Evolutionary conservation across 2,113 vertebrate genomes (phyloP).

Genomic region (Elachura formosa): DNA sequence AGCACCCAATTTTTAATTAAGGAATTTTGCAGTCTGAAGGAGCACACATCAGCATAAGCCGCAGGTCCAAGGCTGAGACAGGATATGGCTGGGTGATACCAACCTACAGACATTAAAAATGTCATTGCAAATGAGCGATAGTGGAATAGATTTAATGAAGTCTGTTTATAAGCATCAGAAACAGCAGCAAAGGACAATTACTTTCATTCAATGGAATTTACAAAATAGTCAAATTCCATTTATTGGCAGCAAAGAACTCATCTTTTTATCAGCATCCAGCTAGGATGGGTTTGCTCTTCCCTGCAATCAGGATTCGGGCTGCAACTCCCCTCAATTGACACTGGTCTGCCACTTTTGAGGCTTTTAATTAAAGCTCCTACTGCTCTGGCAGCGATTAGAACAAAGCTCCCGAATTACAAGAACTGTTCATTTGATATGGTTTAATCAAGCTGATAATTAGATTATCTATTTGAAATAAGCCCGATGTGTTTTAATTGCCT

Average conservation of each 20-base stretch:
- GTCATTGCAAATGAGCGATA: background rate
- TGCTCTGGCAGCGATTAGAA: conserved; percentile 28
- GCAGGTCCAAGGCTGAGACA: background rate
- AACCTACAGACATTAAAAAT: background rate
- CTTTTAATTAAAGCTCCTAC: conserved; percentile 32
- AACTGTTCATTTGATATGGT: conserved; percentile 37
- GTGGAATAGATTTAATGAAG: background rate
- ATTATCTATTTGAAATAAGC: conserved; percentile 63
- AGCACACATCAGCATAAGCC: background rate
- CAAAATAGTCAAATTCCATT: background rate
- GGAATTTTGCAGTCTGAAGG: background rate
- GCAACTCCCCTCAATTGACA: background rate
- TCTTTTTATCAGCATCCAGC: background rate
- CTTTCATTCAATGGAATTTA: background rate
- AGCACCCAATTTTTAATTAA: background rate
- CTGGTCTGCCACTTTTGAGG: background rate
- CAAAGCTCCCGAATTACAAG: conserved; percentile 17
- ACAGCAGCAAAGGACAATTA: background rate
- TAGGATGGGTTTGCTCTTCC: background rate
- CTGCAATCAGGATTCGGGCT: background rate
- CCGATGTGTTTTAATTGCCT: conserved; percentile 31
- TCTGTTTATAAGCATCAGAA: background rate
- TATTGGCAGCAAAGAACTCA: background rate
- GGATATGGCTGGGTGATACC: background rate
- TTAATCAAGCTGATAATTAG: conserved; percentile 66